Base-by-base conservation (phyloP, 1,140 invertebrate species). In the Sweltsa coloradensis region DNA sequence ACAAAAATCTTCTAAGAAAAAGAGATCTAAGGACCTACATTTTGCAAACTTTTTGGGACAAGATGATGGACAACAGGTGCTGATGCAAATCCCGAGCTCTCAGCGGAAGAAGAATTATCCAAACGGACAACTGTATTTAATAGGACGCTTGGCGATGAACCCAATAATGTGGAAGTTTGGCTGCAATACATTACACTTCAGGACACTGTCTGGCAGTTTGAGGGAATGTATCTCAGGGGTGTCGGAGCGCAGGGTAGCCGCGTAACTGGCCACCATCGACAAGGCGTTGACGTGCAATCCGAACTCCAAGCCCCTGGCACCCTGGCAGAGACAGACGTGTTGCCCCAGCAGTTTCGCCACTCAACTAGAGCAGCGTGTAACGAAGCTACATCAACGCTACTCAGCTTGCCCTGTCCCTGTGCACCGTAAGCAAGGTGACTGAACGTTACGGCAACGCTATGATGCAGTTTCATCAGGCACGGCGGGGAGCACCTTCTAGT, bases 371-470 rank as follows among this genome's bases (percentile, higher is more conserved):
- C n/a, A n/a, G n/a, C n/a, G n/a, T 78, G 18, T 79, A 77, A 77
- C 69, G 71, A 49, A 64, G 68, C 4, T 65, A 74, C 39, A 74
- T 79, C 13, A 70, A 71, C 60, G 59, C 67, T 21, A 69, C 65
- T 1, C 72, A 76, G 56, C 69, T 68, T 41, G 76, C 75, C 4
- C 70, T 79, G 64, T 71, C 75, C 0, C 65, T 75, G 34, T 79
- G 76, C 54, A 74, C 65, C 50, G 67, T 71, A 5, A 70, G 74
- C 5, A 67, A 63, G 51, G 69, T 79, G 2, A 53, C 77, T 11
- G 57, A 66, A 42, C 60, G 75, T 11, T 79, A 76, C 55, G 59
- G 62, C 23, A 68, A 68, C 49, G 75, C 73, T 55, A 68, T 79
- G 53, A 61, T 64, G 14, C 60, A 70, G 34, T 57, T 79, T 44